Percentiles rank a stretch among this genome's conserved stretches.
These are phyloP conservation scores for Cacajao melanocephalus DNA, from an alignment of 2,797 vertebrate genomes.

Conservation along the genomic window DNA sequence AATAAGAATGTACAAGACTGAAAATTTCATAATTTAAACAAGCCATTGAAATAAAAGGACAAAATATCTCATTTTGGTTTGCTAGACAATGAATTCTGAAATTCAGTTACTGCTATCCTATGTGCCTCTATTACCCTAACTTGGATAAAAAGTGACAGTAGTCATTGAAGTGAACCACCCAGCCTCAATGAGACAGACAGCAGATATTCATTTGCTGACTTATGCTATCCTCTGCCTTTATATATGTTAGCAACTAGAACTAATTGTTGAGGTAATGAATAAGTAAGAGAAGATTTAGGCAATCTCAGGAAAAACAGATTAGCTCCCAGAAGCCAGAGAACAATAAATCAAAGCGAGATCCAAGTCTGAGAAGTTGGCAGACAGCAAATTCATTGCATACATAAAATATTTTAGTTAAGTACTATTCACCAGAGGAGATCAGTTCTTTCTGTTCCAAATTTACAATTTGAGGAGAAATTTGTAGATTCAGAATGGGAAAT, in stretches of 20 bases:
- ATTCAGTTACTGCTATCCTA: not conserved
- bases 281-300: slow-evolving; percentile 64
- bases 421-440: slow-evolving; percentile 27
- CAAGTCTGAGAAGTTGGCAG: slow-evolving; percentile 41
- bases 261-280: slow-evolving; percentile 72
- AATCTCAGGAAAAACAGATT: slow-evolving; percentile 62
- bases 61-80: slow-evolving; percentile 7
- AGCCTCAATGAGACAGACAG: slow-evolving; percentile 25
- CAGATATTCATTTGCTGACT: slow-evolving; percentile 45
- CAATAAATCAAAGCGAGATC: slow-evolving; percentile 68
- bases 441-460: slow-evolving; percentile 39
- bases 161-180: not conserved
- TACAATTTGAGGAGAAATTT: slow-evolving; percentile 26
- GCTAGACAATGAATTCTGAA: not conserved
- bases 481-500: slow-evolving; percentile 17
- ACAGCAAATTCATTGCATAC: slow-evolving; percentile 42
- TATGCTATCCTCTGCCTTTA: slow-evolving; percentile 22
- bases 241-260: slow-evolving; percentile 60
- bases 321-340: slow-evolving; percentile 47
- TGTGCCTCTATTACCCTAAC: not conserved
- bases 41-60: not conserved
- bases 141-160: not conserved
- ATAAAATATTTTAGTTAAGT: slow-evolving; percentile 64
- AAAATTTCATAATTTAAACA: not conserved
- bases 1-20: not conserved